phyloP scores from a whole-genome alignment of 2,113 vertebrate genomes.

The Callaeas wilsoni region DNA sequence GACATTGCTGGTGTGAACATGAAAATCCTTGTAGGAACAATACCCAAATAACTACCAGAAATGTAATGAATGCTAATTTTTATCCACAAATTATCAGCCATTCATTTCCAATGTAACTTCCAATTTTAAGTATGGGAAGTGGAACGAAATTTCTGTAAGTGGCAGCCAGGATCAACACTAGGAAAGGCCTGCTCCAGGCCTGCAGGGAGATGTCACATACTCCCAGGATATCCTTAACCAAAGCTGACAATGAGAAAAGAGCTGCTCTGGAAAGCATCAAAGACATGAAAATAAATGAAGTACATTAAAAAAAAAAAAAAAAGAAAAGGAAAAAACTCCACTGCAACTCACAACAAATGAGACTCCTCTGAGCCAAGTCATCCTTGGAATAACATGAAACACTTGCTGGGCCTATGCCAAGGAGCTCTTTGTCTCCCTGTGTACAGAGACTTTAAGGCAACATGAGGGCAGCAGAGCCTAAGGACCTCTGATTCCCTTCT shows the following conservation, averaged over 20 bases:
- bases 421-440: background rate
- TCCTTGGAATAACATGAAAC: background rate
- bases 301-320: background rate
- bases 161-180: background rate
- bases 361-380: background rate
- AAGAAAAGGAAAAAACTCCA: rapidly evolving
- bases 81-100: background rate
- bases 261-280: constrained; percentile 3
- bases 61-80: background rate
- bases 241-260: background rate
- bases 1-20: background rate
- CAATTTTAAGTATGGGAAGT: background rate
- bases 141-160: background rate
- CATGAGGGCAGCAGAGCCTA: background rate
- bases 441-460: background rate
- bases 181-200: background rate
- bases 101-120: background rate
- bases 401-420: background rate
- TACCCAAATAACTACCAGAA: background rate
- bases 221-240: background rate
- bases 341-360: background rate
- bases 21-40: background rate
- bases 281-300: background rate
- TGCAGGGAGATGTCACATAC: background rate
- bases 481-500: background rate